Base-by-base conservation (phyloP, 2,888 invertebrate species). In the Hedya salicella region DNA sequence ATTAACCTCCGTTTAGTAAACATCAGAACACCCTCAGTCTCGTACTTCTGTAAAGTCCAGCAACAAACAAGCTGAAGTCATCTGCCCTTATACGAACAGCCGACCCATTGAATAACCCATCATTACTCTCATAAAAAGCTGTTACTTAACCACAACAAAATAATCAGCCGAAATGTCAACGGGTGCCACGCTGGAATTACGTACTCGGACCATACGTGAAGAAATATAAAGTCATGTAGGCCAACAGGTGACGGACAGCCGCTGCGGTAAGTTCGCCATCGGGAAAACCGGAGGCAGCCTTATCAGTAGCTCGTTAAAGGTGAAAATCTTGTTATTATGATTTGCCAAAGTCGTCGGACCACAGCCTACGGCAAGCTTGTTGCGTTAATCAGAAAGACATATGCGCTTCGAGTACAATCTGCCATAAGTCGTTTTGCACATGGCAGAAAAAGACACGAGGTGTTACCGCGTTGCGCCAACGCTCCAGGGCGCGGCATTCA, bases 21-120 rank as follows among this genome's bases (percentile, higher is more conserved):
- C 11, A 17, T 17, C 17, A 44, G 14, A 13, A 17, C 13, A 3
- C 46, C 11, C 46, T 3, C 19, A 19, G 9, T 11, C 16, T 13
- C 3, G 8, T 9, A n/a, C n/a, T 21, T 21, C 19, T 46, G 11
- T 5, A 44, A 44, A 46, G 17, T 13, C 25, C 4, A 9, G 2
- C 36, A 9, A 5, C 0, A 86, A 83, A 75, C 79, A 83, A 44
- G 16, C 44, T 42, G 57, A 49, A 21, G 42, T 57, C 57, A 50
- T 56, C 49, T 49, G 40, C 39, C 59, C 46, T 14, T 60, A 14
- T 53, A 53, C 30, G 40, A 40, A 3, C 32, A 8, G 40, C n/a
- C 59, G 36, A 13, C 50, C 46, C 19, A 48, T 59, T 44, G 36
- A 50, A 52, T 46, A 65, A 11, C 65, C 60, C 14, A 46, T 49